Base-by-base conservation (phyloP, 2,113 vertebrate species). In the Scalopus aquaticus region DNA sequence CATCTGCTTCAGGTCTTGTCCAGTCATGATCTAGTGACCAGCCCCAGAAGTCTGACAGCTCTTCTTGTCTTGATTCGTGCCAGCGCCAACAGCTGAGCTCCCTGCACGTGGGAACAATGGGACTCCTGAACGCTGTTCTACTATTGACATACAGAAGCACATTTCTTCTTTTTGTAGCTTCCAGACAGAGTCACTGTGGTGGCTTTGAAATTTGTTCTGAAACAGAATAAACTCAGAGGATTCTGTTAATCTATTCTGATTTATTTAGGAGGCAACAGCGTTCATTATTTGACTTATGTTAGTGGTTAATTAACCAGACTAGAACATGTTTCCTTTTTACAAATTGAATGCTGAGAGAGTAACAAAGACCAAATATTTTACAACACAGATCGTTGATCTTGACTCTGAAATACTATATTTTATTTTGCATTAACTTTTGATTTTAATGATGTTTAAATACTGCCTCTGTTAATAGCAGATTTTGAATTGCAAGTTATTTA, bases 361-460 rank as follows among this genome's bases (percentile, higher is more conserved):
- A 88, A 94, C 89, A 96, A 54, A 96, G 80, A 94, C 76, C 86
- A 95, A 94, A 94, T 94, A 94, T 95, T 96, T 95, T 93, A 93
- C 32, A 95, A 93, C 95, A 93, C 16, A 86, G 79, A 92, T 93
- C 39, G 77, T 95, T 87, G 91, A 89, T 7, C 93, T 93, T 96
- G 69, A 94, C 64, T 79, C 28, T 78, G 74, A 96, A 96, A 91
- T 79, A 90, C 26, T 79, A 20, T 44, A 60, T 78, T 79, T 94
- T 96, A 49, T 96, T 96, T 93, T 94, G 39, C 26, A 64, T 44
- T 30, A 74, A 77, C 78, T 95, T 96, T 35, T 0, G 16, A 64
- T 89, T 96, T 96, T 91, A 90, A 79, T 56, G 86, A 95, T 80
- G 88, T 30, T 92, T 86, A 93, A 74, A 78, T 90, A 42, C 42